A percentile compares a stretch with the other conserved stretches of the same genome.
Conservation (phyloP, 2,113 vertebrate genomes). For the Excalfactoria chinensis region DNA sequence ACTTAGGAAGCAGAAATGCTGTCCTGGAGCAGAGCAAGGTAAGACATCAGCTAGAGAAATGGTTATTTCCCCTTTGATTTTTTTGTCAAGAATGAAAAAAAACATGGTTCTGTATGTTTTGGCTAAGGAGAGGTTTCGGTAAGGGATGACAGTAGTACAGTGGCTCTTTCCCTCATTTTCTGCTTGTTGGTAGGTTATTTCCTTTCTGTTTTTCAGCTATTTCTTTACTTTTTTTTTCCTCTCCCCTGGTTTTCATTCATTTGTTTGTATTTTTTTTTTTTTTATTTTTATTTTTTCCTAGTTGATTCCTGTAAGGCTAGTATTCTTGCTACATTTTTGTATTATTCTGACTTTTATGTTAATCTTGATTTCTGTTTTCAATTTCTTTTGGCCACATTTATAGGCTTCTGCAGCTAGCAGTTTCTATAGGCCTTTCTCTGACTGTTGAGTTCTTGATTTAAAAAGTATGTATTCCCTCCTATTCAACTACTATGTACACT, state of each 20-base stretch:
- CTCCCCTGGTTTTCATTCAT: not conserved
- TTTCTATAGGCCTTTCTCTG: not conserved
- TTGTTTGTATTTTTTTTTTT: not conserved
- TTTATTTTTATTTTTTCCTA: not conserved
- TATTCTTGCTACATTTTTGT: not conserved
- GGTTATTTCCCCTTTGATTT: not conserved
- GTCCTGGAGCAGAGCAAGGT: not conserved
- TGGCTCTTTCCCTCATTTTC: not conserved
- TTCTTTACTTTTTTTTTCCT: not conserved
- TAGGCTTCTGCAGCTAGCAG: not conserved
- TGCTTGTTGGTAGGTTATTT: not conserved
- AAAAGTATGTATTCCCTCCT: not conserved
- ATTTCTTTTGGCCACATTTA: not conserved
- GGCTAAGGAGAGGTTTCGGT: accelerated
- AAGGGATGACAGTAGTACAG: not conserved
- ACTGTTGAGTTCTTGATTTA: not conserved
- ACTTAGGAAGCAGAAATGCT: not conserved
- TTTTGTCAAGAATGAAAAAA: not conserved
- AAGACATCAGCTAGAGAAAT: not conserved
- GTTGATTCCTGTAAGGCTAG: not conserved
- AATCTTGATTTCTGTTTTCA: not conserved
- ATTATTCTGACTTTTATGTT: not conserved
- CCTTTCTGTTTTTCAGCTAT: accelerated
- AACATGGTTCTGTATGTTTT: not conserved
- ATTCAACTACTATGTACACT: not conserved